Conservation (phyloP, 2,113 vertebrate species). For the Zapornia atra region DNA sequence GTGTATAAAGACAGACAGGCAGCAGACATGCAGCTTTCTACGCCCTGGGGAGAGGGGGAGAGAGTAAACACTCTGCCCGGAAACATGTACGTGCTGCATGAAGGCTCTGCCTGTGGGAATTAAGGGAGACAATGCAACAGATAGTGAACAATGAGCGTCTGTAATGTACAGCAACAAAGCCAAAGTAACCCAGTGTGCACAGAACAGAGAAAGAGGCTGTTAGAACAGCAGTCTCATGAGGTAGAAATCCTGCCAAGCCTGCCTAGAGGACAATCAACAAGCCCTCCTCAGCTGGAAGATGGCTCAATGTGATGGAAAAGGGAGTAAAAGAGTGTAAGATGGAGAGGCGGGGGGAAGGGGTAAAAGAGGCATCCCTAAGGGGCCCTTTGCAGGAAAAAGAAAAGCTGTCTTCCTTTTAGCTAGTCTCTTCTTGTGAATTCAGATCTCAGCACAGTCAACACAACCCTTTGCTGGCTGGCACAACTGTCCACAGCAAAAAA, state of each 20-base stretch:
- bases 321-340: not conserved
- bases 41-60: not conserved
- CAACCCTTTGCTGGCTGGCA: not conserved
- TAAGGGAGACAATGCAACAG: constrained; percentile 20
- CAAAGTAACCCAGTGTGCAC: not conserved
- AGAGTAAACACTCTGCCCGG: not conserved
- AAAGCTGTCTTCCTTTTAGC: not conserved
- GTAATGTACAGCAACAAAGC: not conserved
- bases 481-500: not conserved
- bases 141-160: constrained; percentile 32
- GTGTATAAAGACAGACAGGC: not conserved
- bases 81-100: not conserved
- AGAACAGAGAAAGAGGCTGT: constrained; percentile 11
- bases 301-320: not conserved
- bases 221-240: constrained; percentile 12
- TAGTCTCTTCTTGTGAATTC: not conserved
- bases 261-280: not conserved
- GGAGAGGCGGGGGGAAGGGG: not conserved
- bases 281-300: constrained; percentile 1
- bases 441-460: not conserved
- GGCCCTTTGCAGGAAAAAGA: not conserved
- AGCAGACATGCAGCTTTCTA: not conserved
- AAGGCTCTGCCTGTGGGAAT: constrained; percentile 30
- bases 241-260: constrained; percentile 40
- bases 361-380: not conserved